These are phyloP conservation scores for Ginglymostoma cirratum DNA, from an alignment of 2,113 vertebrate species.

Conservation along the genomic window DNA sequence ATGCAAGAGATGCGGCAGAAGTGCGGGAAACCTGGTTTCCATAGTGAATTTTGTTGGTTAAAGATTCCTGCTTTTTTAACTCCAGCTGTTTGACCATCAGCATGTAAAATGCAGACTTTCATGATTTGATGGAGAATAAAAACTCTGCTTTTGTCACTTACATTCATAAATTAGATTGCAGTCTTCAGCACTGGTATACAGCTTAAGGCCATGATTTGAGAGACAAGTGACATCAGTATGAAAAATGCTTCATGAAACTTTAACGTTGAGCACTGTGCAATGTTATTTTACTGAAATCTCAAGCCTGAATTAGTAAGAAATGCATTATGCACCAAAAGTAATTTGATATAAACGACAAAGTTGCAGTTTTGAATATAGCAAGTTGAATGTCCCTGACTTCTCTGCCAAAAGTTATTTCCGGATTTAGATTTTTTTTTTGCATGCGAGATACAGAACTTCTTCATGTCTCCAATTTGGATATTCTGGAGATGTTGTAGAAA, in stretches of 20 bases:
- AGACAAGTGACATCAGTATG: background rate
- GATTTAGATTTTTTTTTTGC: background rate
- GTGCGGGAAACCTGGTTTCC: background rate
- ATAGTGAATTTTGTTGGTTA: background rate
- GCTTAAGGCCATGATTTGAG: background rate
- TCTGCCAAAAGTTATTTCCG: background rate
- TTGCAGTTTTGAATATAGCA: background rate
- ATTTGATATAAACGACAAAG: background rate
- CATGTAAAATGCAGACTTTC: background rate
- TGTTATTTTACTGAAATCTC: background rate
- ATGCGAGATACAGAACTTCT: background rate
- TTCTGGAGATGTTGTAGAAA: background rate
- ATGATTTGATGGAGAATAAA: background rate
- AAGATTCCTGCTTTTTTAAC: background rate
- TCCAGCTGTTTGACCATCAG: background rate
- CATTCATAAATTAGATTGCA: conserved; percentile 21
- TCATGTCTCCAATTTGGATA: background rate
- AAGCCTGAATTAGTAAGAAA: background rate
- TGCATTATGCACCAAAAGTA: background rate
- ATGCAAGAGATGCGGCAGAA: too few species aligned
- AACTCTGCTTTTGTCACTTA: background rate
- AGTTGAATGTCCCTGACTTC: background rate
- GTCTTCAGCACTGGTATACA: background rate
- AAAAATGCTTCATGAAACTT: background rate
- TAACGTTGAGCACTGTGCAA: conserved; percentile 7